Evolutionary conservation across 30 jellyfish, hydroid and myxozoan species (phyloP).

Genomic region (Hydra vulgaris): DNA sequence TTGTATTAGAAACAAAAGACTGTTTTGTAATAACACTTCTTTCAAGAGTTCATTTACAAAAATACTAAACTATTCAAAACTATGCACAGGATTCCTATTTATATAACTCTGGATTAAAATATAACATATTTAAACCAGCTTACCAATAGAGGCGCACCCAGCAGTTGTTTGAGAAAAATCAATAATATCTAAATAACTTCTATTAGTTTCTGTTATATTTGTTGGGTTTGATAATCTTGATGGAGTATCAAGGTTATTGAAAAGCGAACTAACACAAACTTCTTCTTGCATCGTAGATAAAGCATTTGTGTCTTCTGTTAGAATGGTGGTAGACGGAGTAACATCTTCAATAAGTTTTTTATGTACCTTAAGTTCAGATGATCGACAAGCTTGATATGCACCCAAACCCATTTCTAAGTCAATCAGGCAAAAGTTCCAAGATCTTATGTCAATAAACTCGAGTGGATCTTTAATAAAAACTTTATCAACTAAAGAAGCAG

Average conservation of each 20-base stretch:
- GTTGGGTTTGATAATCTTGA: neutral
- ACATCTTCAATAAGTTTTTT: conserved; percentile 54
- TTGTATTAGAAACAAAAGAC: too few species aligned
- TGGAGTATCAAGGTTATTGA: conserved; percentile 2
- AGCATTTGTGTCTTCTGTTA: neutral
- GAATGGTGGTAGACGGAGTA: neutral
- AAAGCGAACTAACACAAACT: neutral
- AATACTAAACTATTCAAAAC: too few species aligned
- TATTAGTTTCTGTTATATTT: neutral
- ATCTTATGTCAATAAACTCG: conserved; percentile 33
- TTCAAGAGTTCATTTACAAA: too few species aligned
- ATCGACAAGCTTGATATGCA: conserved; percentile 77
- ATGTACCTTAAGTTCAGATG: conserved; percentile 50
- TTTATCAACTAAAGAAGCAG: conserved; percentile 43
- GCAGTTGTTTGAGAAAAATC: neutral
- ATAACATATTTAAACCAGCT: neutral
- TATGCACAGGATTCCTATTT: too few species aligned
- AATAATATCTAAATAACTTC: conserved; percentile 18
- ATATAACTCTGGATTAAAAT: too few species aligned
- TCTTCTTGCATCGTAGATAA: neutral
- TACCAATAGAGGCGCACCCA: neutral
- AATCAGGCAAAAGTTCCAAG: conserved; percentile 47
- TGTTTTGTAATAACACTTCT: too few species aligned
- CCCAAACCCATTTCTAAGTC: conserved; percentile 54
- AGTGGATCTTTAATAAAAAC: conserved; percentile 42